Evolutionary conservation across 2,113 vertebrate genomes (phyloP).

Genomic region (Scytalopus superciliaris): DNA sequence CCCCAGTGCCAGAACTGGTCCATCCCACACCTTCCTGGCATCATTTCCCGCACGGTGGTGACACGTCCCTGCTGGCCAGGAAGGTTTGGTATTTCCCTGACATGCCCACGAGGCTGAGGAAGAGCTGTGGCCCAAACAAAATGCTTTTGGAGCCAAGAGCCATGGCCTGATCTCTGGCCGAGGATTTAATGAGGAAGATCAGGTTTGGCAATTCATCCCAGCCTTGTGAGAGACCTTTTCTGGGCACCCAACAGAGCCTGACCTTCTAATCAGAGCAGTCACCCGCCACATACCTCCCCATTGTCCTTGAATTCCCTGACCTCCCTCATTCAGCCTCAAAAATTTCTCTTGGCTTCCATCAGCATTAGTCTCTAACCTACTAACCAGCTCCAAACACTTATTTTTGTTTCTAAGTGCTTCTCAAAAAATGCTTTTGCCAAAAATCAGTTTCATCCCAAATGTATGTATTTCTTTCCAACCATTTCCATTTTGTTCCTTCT

Average conservation of each 20-base stretch:
- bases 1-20: not conserved
- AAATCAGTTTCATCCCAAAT: not conserved
- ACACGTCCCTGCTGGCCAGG: not conserved
- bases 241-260: not conserved
- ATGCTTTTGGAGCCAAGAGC: not conserved
- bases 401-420: not conserved
- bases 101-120: accelerated
- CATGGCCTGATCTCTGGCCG: not conserved
- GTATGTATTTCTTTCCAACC: not conserved
- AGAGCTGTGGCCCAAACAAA: not conserved
- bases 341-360: not conserved
- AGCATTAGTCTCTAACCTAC: not conserved
- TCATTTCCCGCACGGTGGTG: accelerated
- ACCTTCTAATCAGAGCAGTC: not conserved
- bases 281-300: not conserved
- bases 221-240: not conserved
- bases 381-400: not conserved
- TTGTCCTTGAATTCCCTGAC: not conserved
- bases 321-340: not conserved
- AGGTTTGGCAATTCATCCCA: not conserved
- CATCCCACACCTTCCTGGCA: not conserved
- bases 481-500: not conserved
- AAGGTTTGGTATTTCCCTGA: accelerated
- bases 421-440: not conserved
- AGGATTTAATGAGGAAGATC: not conserved